phyloP scores from a whole-genome alignment of 2,888 invertebrate species.

The Hyalella azteca region DNA sequence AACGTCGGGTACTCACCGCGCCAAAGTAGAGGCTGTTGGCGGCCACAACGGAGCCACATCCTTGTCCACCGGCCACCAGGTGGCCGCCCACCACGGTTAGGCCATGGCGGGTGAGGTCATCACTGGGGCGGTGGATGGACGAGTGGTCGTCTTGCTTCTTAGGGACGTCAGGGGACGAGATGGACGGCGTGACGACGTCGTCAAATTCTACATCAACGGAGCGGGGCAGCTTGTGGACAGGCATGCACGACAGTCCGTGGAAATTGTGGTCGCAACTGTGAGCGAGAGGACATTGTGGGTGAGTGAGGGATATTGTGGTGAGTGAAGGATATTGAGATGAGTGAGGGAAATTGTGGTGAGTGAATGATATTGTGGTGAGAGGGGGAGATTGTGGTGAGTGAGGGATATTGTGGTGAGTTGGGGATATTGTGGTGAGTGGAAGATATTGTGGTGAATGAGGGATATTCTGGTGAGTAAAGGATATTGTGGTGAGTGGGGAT shows the following conservation, averaged over 20 bases:
- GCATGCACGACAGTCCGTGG: constrained; percentile 55
- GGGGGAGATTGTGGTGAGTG: too few species aligned
- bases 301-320: too few species aligned
- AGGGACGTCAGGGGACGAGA: background rate
- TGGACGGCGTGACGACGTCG: background rate
- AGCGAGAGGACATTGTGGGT: too few species aligned
- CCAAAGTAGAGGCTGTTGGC: constrained; percentile 54
- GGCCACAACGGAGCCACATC: constrained; percentile 50
- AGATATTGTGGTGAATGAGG: too few species aligned
- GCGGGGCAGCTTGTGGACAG: constrained; percentile 50
- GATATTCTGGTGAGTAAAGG: too few species aligned
- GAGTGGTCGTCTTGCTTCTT: background rate
- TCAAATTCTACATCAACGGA: constrained; percentile 52
- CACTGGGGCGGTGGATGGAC: background rate
- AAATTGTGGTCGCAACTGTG: constrained; percentile 50
- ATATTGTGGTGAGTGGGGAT: too few species aligned
- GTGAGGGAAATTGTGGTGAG: too few species aligned
- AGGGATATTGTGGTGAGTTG: too few species aligned
- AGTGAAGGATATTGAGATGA: too few species aligned
- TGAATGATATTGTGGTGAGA: too few species aligned
- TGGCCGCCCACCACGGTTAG: constrained; percentile 48
- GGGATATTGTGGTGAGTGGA: too few species aligned
- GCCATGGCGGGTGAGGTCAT: constrained; percentile 37
- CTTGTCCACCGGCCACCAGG: constrained; percentile 42
- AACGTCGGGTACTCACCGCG: constrained; percentile 33